Base-by-base conservation (phyloP, 2,888 invertebrate genomes). In the Cosmorhoe ocellata region DNA sequence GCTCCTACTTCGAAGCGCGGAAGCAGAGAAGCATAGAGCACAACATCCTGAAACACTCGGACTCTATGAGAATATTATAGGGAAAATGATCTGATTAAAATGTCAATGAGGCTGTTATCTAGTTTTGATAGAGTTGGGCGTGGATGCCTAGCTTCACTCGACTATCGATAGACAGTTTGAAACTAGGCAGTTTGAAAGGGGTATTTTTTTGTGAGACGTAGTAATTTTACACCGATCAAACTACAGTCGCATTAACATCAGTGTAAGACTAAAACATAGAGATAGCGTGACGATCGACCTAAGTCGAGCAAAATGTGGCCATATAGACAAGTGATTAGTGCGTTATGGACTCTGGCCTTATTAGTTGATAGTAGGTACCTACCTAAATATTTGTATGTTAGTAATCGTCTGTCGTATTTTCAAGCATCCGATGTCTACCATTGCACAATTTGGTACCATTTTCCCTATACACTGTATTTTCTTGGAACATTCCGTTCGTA, bases 11-110 rank as follows among this genome's bases (percentile, higher is more conserved):
- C 44, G 66, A 74, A 9, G 76, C 78, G 5, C 71, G 71, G 52
- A 88, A 84, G 56, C 64, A 70, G 34, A 66, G 71, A 43, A 79
- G 79, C 58, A 66, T 89, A 59, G 84, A 83, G 61, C 76, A 77
- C 34, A 85, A 87, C 51, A 83, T 89, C 41, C 70, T 88, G 1
- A 89, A 88, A 57, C 89, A 85, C 60, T 73, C 86, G 37, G 89
- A 89, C 65, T 87, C 89, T 7, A 90, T 90, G 88, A 79, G 90
- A 66, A 79, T 89, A 67, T 74, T 90, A 56, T 87, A 82, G 72
- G 64, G 49, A 61, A 53, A 45, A 56, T 72, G 74, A 76, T 71
- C 64, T 64, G 55, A 66, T 40, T 59, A n/a, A n/a, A n/a, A n/a
- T 57, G 56, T 61, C 52, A 52, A 65, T 65, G 76, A 82, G 78